Percentiles rank a stretch among this genome's conserved stretches.
Evolutionary conservation across 1,140 invertebrate genomes (phyloP).

Genomic region (Anthonomus grandis): DNA sequence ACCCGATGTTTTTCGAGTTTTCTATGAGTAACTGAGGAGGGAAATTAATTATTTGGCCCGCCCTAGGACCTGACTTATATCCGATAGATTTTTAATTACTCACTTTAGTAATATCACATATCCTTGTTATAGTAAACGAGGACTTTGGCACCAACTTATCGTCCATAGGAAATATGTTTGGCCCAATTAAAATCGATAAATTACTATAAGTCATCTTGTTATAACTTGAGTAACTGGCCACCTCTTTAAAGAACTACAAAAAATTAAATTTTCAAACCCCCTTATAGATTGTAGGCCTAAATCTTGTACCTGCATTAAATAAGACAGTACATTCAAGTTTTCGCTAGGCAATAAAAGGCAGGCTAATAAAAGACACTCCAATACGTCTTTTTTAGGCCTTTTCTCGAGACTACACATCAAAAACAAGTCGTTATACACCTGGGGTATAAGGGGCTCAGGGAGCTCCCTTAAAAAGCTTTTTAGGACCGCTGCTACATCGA

Average conservation of each 20-base stretch:
- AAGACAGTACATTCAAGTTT: slow-evolving; percentile 65
- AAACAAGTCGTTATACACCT: slow-evolving; percentile 69
- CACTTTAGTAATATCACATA: slow-evolving; percentile 44
- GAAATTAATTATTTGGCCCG: no score
- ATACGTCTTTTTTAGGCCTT: slow-evolving; percentile 41
- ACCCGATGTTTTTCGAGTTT: slow-evolving; percentile 69
- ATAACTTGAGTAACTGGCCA: slow-evolving; percentile 58
- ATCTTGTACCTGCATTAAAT: slow-evolving; percentile 57
- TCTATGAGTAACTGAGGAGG: slow-evolving; percentile 65
- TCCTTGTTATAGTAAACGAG: slow-evolving; percentile 41
- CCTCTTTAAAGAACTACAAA: slow-evolving; percentile 56
- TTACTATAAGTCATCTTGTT: slow-evolving; percentile 82
- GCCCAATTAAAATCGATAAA: slow-evolving; percentile 75
- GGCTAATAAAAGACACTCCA: slow-evolving; percentile 58
- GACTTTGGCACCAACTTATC: slow-evolving; percentile 45
- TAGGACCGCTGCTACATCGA: slow-evolving; percentile 78
- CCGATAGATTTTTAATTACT: neutral
- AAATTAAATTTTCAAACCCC: neutral
- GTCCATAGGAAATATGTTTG: slow-evolving; percentile 76
- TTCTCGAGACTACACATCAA: slow-evolving; percentile 60
- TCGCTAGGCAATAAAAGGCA: slow-evolving; percentile 63
- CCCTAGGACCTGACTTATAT: no score
- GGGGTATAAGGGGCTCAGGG: slow-evolving; percentile 76
- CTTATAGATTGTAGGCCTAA: neutral
- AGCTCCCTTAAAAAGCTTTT: slow-evolving; percentile 79